A percentile compares a stretch with the other conserved stretches of the same genome.
These are phyloP conservation scores for Telmatherina bonti DNA, from an alignment of 2,797 vertebrate genomes.

Conservation along the genomic window DNA sequence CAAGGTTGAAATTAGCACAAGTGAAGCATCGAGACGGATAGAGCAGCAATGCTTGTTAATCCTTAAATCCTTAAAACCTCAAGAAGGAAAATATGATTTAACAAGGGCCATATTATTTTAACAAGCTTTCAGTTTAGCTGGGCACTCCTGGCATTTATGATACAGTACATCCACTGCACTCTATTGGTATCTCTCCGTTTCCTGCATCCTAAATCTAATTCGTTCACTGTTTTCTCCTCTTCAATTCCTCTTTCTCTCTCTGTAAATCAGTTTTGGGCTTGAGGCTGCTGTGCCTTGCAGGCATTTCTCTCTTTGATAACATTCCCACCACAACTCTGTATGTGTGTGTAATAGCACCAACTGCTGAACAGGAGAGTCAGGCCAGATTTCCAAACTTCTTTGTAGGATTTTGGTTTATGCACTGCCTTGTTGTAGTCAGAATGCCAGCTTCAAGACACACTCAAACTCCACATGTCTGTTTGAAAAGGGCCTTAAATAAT, in stretches of 20 bases:
- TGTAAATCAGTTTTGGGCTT: conserved; percentile 82
- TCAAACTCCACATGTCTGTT: conserved; percentile 7
- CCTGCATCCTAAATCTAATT: conserved; percentile 56
- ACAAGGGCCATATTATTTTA: conserved; percentile 65
- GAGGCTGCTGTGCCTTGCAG: conserved; percentile 79
- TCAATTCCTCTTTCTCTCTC: conserved; percentile 62
- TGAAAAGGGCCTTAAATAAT: conserved; percentile 59
- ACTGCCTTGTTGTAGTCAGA: conserved; percentile 64
- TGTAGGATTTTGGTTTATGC: conserved; percentile 76
- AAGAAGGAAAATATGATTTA: conserved; percentile 62
- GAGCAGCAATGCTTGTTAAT: conserved; percentile 56
- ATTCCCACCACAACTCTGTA: conserved; percentile 74
- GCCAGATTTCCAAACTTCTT: conserved; percentile 78
- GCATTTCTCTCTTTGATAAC: conserved; percentile 80
- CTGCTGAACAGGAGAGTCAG: conserved; percentile 69
- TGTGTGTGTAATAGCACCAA: conserved; percentile 71
- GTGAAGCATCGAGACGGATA: conserved; percentile 51
- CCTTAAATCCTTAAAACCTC: conserved; percentile 68
- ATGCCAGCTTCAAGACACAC: conserved; percentile 59
- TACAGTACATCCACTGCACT: conserved; percentile 49
- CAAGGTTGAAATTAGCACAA: conserved; percentile 70
- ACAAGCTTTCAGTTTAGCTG: conserved; percentile 61
- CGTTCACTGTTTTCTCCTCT: conserved; percentile 37
- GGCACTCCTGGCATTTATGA: conserved; percentile 55
- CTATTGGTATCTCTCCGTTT: conserved; percentile 48